Conservation (phyloP, 2,888 invertebrate species). For the Agriopis aurantiaria region DNA sequence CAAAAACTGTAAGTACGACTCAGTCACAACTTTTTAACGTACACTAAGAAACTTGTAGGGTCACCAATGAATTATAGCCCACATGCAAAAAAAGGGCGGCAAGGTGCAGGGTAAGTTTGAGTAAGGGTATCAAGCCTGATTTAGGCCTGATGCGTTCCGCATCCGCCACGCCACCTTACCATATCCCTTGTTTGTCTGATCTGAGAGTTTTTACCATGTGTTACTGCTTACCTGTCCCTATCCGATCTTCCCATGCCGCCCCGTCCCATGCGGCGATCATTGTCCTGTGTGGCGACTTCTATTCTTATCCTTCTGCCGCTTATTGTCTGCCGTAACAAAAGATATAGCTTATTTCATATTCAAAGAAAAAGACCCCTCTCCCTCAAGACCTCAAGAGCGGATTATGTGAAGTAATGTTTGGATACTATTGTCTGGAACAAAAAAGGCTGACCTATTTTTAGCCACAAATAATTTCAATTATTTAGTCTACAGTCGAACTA, state of each 20-base stretch:
- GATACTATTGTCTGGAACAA: not conserved
- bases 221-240: slow-evolving; percentile 71
- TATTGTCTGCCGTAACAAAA: slow-evolving; percentile 84
- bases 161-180: no score
- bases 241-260: slow-evolving; percentile 79
- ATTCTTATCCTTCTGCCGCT: slow-evolving; percentile 92
- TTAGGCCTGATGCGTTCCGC: no score
- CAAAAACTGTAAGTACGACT: no score
- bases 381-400: not conserved
- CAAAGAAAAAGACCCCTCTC: slow-evolving; percentile 19
- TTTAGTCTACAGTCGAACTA: no score
- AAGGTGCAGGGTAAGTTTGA: no score
- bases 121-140: no score
- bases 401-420: slow-evolving; percentile 18
- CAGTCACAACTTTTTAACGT: no score
- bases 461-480: not conserved
- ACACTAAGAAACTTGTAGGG: no score
- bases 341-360: slow-evolving; percentile 34
- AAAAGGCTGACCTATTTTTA: slow-evolving; percentile 4
- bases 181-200: no score
- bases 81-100: no score
- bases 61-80: no score
- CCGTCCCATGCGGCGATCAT: slow-evolving; percentile 89
- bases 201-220: no score
- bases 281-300: slow-evolving; percentile 91